Evolutionary conservation across 2,113 vertebrate genomes (phyloP).

Genomic region (Anas platyrhynchos): DNA sequence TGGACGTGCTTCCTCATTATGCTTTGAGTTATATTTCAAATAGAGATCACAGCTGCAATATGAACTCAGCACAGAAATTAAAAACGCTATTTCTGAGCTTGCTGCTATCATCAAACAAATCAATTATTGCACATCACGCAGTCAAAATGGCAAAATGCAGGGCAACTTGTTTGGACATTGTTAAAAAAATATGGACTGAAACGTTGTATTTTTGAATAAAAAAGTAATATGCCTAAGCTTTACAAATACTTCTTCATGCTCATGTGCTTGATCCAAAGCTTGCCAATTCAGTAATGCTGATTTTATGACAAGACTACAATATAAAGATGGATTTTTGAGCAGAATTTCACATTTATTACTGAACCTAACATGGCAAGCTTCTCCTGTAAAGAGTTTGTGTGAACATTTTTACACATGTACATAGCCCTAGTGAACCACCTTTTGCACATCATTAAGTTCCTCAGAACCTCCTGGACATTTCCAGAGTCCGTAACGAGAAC

Average conservation of each 20-base stretch:
- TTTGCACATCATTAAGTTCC: not conserved
- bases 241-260: not conserved
- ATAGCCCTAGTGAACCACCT: not conserved
- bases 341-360: not conserved
- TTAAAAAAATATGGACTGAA: not conserved
- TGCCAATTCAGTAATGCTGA: not conserved
- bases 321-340: not conserved
- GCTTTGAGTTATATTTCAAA: not conserved
- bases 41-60: not conserved
- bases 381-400: not conserved
- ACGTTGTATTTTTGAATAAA: not conserved
- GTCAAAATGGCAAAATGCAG: not conserved
- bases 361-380: not conserved
- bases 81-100: not conserved
- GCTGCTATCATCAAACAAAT: not conserved
- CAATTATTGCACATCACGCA: not conserved
- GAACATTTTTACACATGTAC: not conserved
- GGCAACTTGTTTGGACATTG: not conserved
- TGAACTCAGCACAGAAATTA: not conserved
- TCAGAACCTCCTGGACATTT: not conserved
- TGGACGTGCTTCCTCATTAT: not conserved
- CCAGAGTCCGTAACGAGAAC: not conserved
- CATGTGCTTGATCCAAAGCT: not conserved
- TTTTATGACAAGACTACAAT: not conserved
- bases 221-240: not conserved